phyloP scores from a whole-genome alignment of 2,113 vertebrate species.

The Promerops cafer region DNA sequence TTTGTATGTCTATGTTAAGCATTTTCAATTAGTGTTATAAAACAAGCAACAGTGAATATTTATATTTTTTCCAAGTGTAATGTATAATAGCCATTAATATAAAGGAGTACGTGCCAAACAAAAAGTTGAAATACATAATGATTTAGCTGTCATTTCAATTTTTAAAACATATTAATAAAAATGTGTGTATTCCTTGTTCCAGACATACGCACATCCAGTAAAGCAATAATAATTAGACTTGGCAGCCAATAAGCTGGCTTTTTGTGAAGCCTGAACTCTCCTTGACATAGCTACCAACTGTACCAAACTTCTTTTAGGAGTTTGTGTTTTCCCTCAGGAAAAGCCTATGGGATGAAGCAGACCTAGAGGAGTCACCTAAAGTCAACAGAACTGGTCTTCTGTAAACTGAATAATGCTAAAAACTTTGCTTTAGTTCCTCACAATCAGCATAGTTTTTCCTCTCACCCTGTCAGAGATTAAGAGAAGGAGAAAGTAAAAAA shows the following conservation, averaged over 20 bases:
- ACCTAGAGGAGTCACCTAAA: neutral
- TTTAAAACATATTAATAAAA: neutral
- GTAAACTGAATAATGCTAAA: neutral
- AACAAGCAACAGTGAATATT: neutral
- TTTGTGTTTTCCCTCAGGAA: neutral
- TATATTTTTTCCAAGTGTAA: neutral
- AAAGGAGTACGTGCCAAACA: neutral
- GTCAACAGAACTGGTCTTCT: neutral
- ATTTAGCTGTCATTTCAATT: neutral
- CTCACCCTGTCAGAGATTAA: neutral
- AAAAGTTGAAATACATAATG: neutral
- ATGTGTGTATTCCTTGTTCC: neutral
- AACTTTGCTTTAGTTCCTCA: neutral
- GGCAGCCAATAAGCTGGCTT: neutral
- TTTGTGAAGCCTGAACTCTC: neutral
- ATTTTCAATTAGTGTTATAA: neutral
- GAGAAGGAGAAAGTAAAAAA: neutral
- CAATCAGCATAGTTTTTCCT: neutral
- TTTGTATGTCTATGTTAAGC: neutral
- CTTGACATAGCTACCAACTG: neutral
- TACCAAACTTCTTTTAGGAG: neutral
- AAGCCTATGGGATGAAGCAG: neutral
- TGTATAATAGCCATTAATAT: neutral
- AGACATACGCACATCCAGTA: neutral
- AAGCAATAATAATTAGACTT: neutral